phyloP scores from a whole-genome alignment of 2,113 vertebrate genomes.

The Elephantulus edwardii region DNA sequence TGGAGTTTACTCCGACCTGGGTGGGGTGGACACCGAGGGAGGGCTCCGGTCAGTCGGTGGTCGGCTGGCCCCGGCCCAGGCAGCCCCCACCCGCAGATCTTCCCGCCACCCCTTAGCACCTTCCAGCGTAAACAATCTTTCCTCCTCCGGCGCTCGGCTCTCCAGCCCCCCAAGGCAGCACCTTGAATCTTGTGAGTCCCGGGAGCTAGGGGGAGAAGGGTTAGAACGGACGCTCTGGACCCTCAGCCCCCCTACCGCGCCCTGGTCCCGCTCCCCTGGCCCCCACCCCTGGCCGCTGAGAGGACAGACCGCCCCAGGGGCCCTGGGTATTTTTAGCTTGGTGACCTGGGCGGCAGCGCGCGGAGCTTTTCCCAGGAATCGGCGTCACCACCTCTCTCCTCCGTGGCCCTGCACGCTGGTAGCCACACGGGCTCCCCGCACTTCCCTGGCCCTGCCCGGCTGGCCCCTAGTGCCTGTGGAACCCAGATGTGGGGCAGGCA shows the following conservation, averaged over 20 bases:
- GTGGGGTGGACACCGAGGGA: conserved; percentile 48
- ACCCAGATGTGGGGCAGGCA: neutral
- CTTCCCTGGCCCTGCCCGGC: conserved; percentile 16
- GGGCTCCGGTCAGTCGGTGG: conserved; percentile 22
- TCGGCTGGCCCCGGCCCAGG: neutral
- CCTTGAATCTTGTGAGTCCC: neutral
- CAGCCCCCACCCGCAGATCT: neutral
- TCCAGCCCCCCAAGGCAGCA: neutral
- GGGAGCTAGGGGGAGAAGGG: neutral
- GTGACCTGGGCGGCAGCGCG: conserved; percentile 77
- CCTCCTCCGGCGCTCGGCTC: neutral
- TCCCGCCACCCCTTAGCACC: neutral
- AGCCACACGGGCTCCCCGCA: neutral
- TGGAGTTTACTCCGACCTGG: conserved; percentile 15
- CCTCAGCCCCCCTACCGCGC: neutral
- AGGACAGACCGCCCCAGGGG: conserved; percentile 49
- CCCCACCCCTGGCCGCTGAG: neutral
- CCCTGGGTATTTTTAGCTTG: conserved; percentile 76
- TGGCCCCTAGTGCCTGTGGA: neutral
- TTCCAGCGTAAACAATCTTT: conserved; percentile 55
- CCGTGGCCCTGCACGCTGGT: neutral
- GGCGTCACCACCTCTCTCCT: conserved; percentile 55
- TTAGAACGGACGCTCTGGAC: neutral
- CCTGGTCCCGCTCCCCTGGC: neutral
- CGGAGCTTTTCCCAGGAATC: conserved; percentile 65